Conservation (phyloP, 2,113 vertebrate species). For the Todiramphus chloris region DNA sequence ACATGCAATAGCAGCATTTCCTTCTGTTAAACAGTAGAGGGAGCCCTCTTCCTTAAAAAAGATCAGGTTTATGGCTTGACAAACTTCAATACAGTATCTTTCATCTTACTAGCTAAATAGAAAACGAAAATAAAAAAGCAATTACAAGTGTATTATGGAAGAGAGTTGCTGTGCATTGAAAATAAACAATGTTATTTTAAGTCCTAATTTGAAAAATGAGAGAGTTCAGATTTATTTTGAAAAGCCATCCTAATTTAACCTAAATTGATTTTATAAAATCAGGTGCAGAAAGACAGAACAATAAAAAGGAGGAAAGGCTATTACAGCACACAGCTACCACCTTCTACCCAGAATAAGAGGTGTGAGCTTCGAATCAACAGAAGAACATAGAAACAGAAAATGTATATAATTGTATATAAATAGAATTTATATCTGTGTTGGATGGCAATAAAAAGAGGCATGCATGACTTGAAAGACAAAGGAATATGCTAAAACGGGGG, state of each 20-base stretch:
- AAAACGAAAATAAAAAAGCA: neutral
- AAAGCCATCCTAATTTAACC: neutral
- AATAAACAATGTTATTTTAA: neutral
- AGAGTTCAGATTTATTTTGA: neutral
- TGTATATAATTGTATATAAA: no score
- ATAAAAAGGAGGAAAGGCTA: neutral
- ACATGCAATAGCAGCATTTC: neutral
- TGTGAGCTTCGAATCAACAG: neutral
- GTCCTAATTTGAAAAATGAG: neutral
- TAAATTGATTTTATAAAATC: neutral
- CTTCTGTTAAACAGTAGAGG: slow-evolving; percentile 25
- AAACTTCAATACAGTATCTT: neutral
- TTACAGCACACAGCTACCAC: neutral
- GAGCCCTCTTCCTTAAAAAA: neutral
- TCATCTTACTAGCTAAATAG: neutral
- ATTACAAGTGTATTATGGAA: neutral
- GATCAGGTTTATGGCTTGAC: rapidly evolving
- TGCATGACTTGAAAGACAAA: neutral
- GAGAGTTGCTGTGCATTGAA: neutral
- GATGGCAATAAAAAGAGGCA: neutral
- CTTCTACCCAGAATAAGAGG: neutral
- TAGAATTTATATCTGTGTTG: neutral
- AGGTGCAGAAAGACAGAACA: neutral
- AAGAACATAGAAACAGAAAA: neutral
- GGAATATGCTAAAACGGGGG: rapidly evolving